phyloP scores from a whole-genome alignment of 2,113 vertebrate species.

The Aplodontia rufa region DNA sequence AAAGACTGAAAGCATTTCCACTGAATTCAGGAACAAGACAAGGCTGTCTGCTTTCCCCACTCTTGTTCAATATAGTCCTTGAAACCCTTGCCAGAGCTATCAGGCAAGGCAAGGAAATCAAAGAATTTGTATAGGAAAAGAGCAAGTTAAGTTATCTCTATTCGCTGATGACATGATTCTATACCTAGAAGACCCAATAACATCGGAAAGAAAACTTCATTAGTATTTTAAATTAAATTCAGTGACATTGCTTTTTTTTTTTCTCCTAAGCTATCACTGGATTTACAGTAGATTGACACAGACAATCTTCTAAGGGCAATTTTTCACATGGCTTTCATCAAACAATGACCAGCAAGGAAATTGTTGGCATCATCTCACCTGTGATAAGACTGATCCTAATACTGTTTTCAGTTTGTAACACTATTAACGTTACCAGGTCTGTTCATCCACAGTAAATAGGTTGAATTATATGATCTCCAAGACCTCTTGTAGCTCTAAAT shows the following conservation, averaged over 20 bases:
- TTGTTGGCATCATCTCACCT: not conserved
- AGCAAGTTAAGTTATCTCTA: too few species aligned
- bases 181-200: too few species aligned
- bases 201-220: too few species aligned
- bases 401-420: not conserved
- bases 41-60: too few species aligned
- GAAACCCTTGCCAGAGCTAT: too few species aligned
- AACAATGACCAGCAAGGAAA: not conserved
- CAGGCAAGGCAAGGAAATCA: too few species aligned
- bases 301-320: not conserved
- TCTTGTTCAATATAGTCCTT: too few species aligned
- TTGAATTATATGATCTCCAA: not conserved
- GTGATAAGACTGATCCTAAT: not conserved
- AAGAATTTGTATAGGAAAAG: too few species aligned
- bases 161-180: too few species aligned
- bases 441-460: not conserved
- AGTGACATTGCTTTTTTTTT: not conserved
- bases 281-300: not conserved
- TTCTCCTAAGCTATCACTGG: not conserved
- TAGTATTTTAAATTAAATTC: constrained; percentile 14
- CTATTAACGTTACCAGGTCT: not conserved
- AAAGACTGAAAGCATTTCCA: too few species aligned
- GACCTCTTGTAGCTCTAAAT: not conserved
- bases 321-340: not conserved
- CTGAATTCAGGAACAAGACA: too few species aligned